Percentiles rank a stretch among this genome's conserved stretches.
phyloP scores from a whole-genome alignment of 2,113 vertebrate genomes.

The Physeter macrocephalus region DNA sequence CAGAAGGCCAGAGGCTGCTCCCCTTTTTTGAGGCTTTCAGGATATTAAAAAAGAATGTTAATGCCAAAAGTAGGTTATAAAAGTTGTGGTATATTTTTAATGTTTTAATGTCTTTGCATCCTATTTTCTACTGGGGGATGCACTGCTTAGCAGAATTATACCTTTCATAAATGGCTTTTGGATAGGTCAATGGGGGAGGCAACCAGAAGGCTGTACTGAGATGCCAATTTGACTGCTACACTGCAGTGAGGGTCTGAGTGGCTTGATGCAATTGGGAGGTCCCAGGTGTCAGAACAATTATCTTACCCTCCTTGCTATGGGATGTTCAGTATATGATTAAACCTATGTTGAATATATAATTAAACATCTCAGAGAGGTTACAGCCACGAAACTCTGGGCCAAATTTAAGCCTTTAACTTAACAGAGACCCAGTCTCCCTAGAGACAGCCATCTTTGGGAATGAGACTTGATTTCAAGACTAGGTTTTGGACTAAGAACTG shows the following conservation, averaged over 20 bases:
- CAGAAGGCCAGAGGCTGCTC: not conserved
- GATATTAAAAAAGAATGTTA: not conserved
- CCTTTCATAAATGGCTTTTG: not conserved
- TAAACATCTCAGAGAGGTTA: not conserved
- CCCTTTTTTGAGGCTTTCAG: not conserved
- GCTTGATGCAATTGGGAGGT: not conserved
- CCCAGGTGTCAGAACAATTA: not conserved
- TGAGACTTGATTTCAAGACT: not conserved
- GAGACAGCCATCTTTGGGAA: not conserved
- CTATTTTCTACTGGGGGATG: not conserved
- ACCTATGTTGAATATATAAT: not conserved
- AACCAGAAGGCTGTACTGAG: accelerated
- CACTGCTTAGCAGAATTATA: not conserved
- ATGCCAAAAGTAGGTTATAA: not conserved
- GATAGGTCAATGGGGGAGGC: not conserved
- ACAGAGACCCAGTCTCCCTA: not conserved
- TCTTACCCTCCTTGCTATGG: not conserved
- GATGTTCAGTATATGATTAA: not conserved
- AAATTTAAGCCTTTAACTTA: not conserved
- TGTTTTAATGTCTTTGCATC: not conserved
- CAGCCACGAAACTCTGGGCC: not conserved
- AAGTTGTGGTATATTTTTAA: not conserved
- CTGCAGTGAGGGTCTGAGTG: not conserved
- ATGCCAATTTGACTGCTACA: not conserved
- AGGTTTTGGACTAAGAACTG: not conserved